Conservation (phyloP, 2,113 vertebrate species). For the Corvus cornix region DNA sequence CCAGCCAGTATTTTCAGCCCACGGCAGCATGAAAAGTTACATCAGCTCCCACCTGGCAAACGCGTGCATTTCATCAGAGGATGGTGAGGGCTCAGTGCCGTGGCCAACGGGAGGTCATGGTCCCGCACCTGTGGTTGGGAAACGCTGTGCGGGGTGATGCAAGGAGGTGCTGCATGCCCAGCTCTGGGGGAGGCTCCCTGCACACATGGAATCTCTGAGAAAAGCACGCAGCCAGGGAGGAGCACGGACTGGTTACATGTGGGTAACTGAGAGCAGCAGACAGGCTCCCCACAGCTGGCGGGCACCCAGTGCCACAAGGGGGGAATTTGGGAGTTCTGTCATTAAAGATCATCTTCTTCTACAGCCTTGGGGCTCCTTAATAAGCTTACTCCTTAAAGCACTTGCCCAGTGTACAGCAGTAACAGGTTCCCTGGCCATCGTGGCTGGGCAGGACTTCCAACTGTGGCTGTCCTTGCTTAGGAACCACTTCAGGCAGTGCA, state of each 20-base stretch:
- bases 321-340: neutral
- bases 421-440: rapidly evolving
- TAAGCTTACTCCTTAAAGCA: neutral
- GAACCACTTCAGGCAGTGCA: neutral
- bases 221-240: neutral
- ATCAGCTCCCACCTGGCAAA: neutral
- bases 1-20: neutral
- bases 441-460: rapidly evolving
- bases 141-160: neutral
- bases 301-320: rapidly evolving
- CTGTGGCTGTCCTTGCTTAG: rapidly evolving
- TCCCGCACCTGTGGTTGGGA: neutral
- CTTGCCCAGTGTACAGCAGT: rapidly evolving
- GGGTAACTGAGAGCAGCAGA: rapidly evolving
- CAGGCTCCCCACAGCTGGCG: rapidly evolving
- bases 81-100: neutral
- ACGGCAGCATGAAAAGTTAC: neutral
- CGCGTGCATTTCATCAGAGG: neutral
- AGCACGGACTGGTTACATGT: rapidly evolving
- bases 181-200: neutral
- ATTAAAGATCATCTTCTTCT: neutral
- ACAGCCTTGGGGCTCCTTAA: neutral
- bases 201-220: neutral
- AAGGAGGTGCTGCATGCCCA: neutral
- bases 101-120: neutral